Evolutionary conservation across 2,888 invertebrate species (phyloP).

Genomic region (Holacanthella duospinosa): DNA sequence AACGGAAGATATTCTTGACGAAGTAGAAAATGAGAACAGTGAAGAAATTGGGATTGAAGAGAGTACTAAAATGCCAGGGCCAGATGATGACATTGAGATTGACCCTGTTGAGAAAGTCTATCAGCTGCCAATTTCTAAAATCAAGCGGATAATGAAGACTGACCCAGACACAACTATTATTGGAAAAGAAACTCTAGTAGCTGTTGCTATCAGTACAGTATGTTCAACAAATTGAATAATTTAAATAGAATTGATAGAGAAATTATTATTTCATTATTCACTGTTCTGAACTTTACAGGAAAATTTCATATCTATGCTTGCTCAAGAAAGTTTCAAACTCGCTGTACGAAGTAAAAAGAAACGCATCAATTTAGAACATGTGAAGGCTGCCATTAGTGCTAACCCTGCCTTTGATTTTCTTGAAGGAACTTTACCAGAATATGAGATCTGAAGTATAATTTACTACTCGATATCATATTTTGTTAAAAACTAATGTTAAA

Average conservation of each 20-base stretch:
- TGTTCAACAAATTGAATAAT: not conserved
- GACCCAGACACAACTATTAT: not conserved
- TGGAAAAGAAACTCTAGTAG: slow-evolving; percentile 2
- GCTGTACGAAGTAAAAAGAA: not conserved
- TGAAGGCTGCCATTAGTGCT: not conserved
- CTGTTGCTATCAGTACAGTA: slow-evolving; percentile 2
- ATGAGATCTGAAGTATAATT: not conserved
- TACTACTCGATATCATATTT: not conserved
- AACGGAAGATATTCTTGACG: no score
- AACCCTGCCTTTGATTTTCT: slow-evolving; percentile 4
- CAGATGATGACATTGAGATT: not conserved
- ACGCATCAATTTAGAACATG: not conserved
- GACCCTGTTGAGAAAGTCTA: not conserved
- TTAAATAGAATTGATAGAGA: not conserved
- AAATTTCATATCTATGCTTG: not conserved
- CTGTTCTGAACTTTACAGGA: slow-evolving; percentile 1
- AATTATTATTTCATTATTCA: not conserved
- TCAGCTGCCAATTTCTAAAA: slow-evolving; percentile 4
- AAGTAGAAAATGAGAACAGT: not conserved
- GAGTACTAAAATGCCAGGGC: not conserved
- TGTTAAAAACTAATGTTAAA: not conserved
- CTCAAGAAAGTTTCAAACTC: slow-evolving; percentile 9
- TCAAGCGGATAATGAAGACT: not conserved
- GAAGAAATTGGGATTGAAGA: not conserved
- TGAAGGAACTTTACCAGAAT: slow-evolving; percentile 5